phyloP scores from a whole-genome alignment of 2,888 invertebrate species.

The Acanthococcus lagerstroemiae region DNA sequence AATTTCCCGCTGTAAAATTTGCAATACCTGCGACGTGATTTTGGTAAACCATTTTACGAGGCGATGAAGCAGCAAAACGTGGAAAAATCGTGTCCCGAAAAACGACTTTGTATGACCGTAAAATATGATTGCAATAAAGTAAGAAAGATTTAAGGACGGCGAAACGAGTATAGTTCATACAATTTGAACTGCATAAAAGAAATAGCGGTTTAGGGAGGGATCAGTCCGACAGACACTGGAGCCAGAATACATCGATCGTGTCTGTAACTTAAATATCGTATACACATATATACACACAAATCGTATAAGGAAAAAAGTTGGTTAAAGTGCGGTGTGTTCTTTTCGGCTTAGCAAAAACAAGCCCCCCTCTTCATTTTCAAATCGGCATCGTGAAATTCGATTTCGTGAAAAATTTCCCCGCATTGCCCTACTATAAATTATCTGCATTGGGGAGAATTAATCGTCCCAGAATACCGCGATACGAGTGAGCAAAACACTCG shows the following conservation, averaged over 20 bases:
- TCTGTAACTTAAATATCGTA: constrained; percentile 32
- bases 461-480: too few relatives aligned
- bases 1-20: too few relatives aligned
- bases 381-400: background rate
- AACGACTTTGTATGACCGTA: background rate
- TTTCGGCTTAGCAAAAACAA: background rate
- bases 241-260: constrained; percentile 34
- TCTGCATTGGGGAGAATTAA: background rate
- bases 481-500: too few relatives aligned
- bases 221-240: constrained; percentile 32
- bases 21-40: too few relatives aligned
- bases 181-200: constrained; percentile 29
- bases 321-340: constrained; percentile 21
- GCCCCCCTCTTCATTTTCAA: background rate
- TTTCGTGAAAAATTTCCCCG: background rate
- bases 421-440: background rate
- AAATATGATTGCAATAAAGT: constrained; percentile 21
- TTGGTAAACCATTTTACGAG: too few relatives aligned
- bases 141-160: constrained; percentile 20
- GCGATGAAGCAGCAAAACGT: too few relatives aligned
- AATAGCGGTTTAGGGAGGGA: constrained; percentile 26
- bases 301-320: constrained; percentile 15
- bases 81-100: background rate
- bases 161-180: constrained; percentile 22
- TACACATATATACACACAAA: constrained; percentile 31